Base-by-base conservation (phyloP, 2,113 vertebrate species). In the Tetrax tetrax region DNA sequence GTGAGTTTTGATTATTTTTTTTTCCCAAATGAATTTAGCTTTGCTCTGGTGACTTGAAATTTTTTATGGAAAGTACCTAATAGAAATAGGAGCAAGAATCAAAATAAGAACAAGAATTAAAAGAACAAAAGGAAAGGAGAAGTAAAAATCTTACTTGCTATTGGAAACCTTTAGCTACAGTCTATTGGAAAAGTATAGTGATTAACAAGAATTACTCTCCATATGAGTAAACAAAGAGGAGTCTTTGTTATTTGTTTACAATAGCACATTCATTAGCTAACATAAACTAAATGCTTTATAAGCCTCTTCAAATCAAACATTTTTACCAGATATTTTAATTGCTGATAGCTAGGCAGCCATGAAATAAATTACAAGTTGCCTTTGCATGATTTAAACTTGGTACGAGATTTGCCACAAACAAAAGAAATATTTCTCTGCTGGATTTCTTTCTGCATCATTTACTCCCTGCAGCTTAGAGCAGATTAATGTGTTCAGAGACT, bases 401-500 rank as follows among this genome's bases (percentile, higher is more conserved):
- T 93, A 48, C 80, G 93, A 98, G 87, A 92, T 95, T 93, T 96
- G 70, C 89, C 90, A 94, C 83, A 95, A 97, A 96, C 86, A 94
- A 94, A 97, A 96, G 88, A 96, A 97, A 97, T 97, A 97, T 97
- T 98, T 96, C 96, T 95, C 97, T 89, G 83, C 79, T 93, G 96
- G 95, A 88, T 96, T 95, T 84, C 95, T 97, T 94, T 97, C 96
- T 97, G 98, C 97, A 97, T 98, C 98, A 98, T 98, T 98, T 98
- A 97, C 98, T 98, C 97, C 98, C 97, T 35, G 84, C 86, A 96
- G 98, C 97, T 98, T 97, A 98, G 97, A 95, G 97, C 97, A 98
- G 98, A 99, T 98, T 98, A 98, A 98, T 98, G 97, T 92, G 95
- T 93, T 97, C 95, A 93, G 97, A 97, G 97, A 98, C 97, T 98